phyloP scores from a whole-genome alignment of 2,113 vertebrate genomes.

The Psilopogon haemacephalus region DNA sequence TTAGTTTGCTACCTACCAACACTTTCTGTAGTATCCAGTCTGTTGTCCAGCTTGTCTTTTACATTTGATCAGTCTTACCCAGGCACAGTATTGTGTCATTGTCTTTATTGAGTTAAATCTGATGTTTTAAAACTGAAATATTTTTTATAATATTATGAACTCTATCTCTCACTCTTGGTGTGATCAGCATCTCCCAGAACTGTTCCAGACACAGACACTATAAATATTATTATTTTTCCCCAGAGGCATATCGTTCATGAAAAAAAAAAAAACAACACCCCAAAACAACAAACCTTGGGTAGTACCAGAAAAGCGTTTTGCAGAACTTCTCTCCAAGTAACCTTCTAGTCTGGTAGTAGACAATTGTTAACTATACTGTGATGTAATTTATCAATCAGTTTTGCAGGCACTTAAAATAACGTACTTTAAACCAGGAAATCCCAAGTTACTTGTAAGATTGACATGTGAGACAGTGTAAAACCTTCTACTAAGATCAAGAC shows the following conservation, averaged over 20 bases:
- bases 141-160: neutral
- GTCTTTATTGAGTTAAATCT: neutral
- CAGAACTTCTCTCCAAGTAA: neutral
- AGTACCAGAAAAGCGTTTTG: neutral
- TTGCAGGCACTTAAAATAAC: neutral
- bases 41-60: neutral
- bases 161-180: neutral
- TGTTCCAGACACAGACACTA: neutral
- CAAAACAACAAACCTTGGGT: neutral
- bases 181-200: neutral
- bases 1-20: neutral
- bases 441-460: neutral
- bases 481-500: neutral
- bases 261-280: no score
- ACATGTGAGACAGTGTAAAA: neutral
- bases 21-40: neutral
- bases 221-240: neutral
- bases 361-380: neutral
- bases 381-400: neutral
- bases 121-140: neutral
- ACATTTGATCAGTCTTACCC: neutral
- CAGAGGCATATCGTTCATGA: neutral
- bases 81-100: neutral
- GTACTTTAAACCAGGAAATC: neutral
- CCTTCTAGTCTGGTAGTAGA: neutral